Evolutionary conservation across 2,797 vertebrate genomes (phyloP).

Genomic region (Semotilus atromaculatus): DNA sequence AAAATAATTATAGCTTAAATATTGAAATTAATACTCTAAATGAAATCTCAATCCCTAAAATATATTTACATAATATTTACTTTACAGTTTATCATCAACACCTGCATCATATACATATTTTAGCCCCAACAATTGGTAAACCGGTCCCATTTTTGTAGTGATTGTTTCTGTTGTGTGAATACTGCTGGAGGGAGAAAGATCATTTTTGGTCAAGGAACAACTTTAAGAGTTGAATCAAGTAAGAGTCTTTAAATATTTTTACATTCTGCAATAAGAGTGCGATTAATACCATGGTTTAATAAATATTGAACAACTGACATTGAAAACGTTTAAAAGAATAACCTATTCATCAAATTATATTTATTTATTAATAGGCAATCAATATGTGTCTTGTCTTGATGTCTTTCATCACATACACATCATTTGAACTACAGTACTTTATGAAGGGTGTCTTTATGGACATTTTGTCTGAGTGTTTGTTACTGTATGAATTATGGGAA

Average conservation of each 20-base stretch:
- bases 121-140: background rate
- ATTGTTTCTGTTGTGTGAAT: slow-evolving; percentile 49
- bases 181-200: slow-evolving; percentile 21
- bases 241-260: slow-evolving; percentile 10
- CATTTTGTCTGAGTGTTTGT: slow-evolving; percentile 42
- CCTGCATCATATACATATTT: background rate
- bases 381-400: background rate
- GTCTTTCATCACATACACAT: background rate
- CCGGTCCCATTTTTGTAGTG: slow-evolving; percentile 12
- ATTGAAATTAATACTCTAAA: background rate
- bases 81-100: background rate
- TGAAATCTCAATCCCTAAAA: background rate
- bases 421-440: background rate
- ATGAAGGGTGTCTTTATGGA: background rate
- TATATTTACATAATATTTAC: background rate
- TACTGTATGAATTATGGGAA: slow-evolving; percentile 54
- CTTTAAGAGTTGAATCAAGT: slow-evolving; percentile 49
- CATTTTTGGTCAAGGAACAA: slow-evolving; percentile 49
- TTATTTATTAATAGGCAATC: background rate
- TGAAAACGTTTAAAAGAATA: background rate
- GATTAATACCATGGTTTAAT: background rate
- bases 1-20: background rate
- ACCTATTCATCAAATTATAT: background rate
- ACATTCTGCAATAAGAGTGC: background rate
- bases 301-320: background rate